Conservation (phyloP, 2,888 invertebrate genomes). For the Heliconius charithonia region DNA sequence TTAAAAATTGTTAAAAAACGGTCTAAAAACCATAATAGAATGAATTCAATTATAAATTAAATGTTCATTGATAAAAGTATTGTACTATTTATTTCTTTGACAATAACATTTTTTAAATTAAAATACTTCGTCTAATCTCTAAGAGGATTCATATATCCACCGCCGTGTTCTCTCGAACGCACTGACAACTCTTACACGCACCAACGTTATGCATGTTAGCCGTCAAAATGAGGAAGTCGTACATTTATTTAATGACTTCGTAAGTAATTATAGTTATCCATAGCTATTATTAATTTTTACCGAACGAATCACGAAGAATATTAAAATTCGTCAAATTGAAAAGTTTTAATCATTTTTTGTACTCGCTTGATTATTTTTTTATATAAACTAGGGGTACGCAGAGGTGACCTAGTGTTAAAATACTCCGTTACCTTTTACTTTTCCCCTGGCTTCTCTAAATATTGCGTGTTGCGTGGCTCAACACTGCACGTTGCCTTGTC, state of each 20-base stretch:
- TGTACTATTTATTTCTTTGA: neutral
- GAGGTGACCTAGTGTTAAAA: too few species aligned
- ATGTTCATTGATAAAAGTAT: too few species aligned
- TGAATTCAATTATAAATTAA: too few species aligned
- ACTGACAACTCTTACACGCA: constrained; percentile 41
- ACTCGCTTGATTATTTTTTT: neutral
- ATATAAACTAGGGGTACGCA: neutral
- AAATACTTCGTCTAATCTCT: constrained; percentile 31
- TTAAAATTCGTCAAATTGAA: neutral
- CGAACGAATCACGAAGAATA: constrained; percentile 10
- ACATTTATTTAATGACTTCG: constrained; percentile 45
- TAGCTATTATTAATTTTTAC: constrained; percentile 38
- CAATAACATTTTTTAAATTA: too few species aligned
- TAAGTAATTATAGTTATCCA: constrained; percentile 42
- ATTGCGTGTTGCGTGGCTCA: too few species aligned
- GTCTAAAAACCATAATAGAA: too few species aligned
- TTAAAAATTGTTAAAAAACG: too few species aligned
- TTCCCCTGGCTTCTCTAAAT: too few species aligned
- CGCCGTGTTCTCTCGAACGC: constrained; percentile 35
- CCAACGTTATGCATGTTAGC: constrained; percentile 44
- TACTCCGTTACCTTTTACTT: too few species aligned
- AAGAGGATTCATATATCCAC: constrained; percentile 14
- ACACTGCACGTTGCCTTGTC: too few species aligned
- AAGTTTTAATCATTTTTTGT: neutral
- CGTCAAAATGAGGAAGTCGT: constrained; percentile 45